Percentiles rank a stretch among this genome's conserved stretches.
phyloP scores from a whole-genome alignment of 2,113 vertebrate species.

The Euleptes europaea region DNA sequence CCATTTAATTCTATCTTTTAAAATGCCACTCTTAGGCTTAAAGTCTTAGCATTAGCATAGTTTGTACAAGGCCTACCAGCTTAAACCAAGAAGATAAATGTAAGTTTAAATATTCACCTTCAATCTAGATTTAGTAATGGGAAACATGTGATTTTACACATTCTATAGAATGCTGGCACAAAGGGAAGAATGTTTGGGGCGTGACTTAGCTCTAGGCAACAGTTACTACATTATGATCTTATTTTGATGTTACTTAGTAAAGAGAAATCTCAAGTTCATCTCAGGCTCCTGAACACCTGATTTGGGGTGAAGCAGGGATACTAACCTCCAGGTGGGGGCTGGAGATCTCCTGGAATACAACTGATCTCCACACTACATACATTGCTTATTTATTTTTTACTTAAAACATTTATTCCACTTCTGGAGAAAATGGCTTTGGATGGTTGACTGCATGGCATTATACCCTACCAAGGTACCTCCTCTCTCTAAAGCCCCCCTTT shows the following conservation, averaged over 20 bases:
- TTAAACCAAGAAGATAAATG: conserved; percentile 30
- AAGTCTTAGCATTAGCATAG: conserved; percentile 1
- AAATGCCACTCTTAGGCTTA: conserved; percentile 29
- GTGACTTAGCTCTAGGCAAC: background rate
- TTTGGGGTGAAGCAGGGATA: background rate
- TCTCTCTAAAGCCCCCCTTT: too few relatives aligned
- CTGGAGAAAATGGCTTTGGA: too few relatives aligned
- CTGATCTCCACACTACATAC: too few relatives aligned
- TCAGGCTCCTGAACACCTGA: background rate
- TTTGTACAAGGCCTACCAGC: conserved; percentile 11
- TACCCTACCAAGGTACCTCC: too few relatives aligned
- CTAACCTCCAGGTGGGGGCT: too few relatives aligned
- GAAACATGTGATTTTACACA: background rate
- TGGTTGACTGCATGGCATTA: too few relatives aligned
- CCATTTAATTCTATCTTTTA: conserved; percentile 18
- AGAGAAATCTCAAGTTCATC: background rate
- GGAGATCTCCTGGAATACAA: too few relatives aligned
- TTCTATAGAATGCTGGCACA: background rate
- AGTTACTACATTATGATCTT: background rate
- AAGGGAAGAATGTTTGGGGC: conserved; percentile 11
- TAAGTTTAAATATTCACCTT: conserved; percentile 17
- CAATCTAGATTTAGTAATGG: too few relatives aligned
- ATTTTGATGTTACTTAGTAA: background rate
- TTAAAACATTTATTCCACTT: too few relatives aligned
- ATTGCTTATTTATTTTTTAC: too few relatives aligned